phyloP scores from a whole-genome alignment of 2,797 vertebrate species.

The Crocidura indochinensis region DNA sequence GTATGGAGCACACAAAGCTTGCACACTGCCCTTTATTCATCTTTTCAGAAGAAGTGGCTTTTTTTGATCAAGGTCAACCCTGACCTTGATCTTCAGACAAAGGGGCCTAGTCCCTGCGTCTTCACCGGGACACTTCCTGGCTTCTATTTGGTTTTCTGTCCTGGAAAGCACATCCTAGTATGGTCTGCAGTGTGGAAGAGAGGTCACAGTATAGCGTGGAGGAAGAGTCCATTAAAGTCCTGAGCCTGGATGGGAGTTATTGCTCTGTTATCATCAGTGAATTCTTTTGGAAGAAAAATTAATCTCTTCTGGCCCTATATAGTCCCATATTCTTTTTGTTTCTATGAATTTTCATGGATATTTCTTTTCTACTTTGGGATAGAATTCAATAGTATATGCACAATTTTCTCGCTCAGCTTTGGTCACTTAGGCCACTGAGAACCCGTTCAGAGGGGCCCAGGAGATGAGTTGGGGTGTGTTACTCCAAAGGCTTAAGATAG shows the following conservation, averaged over 20 bases:
- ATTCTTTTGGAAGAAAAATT: conserved; percentile 48
- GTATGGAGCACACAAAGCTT: too few relatives aligned
- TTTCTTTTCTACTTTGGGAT: conserved; percentile 32
- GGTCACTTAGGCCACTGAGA: not conserved
- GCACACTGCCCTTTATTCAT: too few relatives aligned
- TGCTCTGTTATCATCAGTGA: conserved; percentile 31
- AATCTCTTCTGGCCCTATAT: not conserved
- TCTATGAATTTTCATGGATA: not conserved
- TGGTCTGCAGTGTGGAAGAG: not conserved
- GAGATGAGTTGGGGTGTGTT: not conserved
- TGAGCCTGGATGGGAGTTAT: not conserved
- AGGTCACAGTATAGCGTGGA: not conserved
- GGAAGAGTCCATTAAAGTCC: not conserved
- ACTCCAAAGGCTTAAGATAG: not conserved
- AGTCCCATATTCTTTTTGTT: not conserved
- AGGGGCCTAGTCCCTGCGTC: not conserved
- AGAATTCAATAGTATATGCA: not conserved
- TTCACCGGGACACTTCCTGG: not conserved
- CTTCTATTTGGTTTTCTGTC: rapidly evolving
- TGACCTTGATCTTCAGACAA: not conserved
- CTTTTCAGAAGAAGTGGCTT: not conserved
- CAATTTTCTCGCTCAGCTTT: not conserved
- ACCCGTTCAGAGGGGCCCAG: not conserved
- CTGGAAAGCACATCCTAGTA: not conserved
- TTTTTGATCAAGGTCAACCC: too few relatives aligned